Percentiles rank a stretch among this genome's conserved stretches.
These are phyloP conservation scores for Invenusta paracnida DNA, from an alignment of 2,888 invertebrate genomes.

Conservation along the genomic window DNA sequence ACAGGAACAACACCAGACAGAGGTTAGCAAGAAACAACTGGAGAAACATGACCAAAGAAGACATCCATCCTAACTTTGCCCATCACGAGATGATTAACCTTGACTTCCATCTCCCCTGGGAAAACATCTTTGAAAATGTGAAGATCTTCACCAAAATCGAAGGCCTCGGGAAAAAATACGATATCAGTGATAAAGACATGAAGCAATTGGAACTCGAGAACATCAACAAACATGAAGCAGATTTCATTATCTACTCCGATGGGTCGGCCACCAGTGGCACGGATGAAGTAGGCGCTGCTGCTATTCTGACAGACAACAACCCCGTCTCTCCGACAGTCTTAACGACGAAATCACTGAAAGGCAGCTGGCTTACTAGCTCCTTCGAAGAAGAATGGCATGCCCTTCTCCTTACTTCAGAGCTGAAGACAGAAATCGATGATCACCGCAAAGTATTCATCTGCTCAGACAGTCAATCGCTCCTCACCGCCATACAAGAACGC, in stretches of 20 bases:
- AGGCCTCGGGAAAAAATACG: background rate
- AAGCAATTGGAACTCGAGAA: background rate
- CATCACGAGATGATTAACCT: background rate
- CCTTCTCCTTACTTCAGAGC: background rate
- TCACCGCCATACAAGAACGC: background rate
- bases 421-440: background rate
- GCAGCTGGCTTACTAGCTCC: background rate
- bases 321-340: background rate
- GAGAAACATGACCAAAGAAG: background rate
- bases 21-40: background rate
- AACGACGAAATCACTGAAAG: background rate
- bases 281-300: background rate
- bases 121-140: background rate
- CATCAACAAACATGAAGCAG: background rate
- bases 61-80: background rate
- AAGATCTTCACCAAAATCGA: background rate
- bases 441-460: background rate
- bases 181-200: background rate
- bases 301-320: background rate
- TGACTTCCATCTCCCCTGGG: background rate
- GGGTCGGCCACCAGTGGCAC: background rate
- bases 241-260: slow-evolving; percentile 2
- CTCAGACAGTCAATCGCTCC: slow-evolving; percentile 10
- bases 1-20: background rate
- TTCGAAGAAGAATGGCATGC: background rate